Evolutionary conservation across 2,113 vertebrate genomes (phyloP).

Genomic region (Callopanchax toddi): DNA sequence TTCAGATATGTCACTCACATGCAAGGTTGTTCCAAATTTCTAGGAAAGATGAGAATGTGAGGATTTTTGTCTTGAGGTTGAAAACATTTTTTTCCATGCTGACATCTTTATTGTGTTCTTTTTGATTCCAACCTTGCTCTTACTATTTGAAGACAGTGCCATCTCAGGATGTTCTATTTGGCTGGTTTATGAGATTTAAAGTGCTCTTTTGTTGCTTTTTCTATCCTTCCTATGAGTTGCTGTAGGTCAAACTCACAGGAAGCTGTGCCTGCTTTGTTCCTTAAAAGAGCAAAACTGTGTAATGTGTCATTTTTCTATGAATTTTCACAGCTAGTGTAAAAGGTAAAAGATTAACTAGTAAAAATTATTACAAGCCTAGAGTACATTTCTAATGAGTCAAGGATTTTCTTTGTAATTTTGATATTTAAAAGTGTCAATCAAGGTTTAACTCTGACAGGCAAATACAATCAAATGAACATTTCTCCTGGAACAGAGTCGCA

Average conservation of each 20-base stretch:
- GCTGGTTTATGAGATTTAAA: conserved; percentile 15
- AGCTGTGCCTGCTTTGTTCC: not conserved
- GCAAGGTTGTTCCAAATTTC: not conserved
- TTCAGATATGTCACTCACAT: not conserved
- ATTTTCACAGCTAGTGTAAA: too few relatives aligned
- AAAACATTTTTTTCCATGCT: not conserved
- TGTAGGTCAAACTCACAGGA: not conserved
- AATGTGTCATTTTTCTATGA: not conserved
- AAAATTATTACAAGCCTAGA: too few relatives aligned
- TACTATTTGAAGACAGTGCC: conserved; percentile 13
- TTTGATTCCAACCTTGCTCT: not conserved
- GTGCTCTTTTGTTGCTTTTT: conserved; percentile 19
- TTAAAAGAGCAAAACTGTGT: not conserved
- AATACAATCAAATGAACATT: too few relatives aligned
- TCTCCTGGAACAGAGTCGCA: too few relatives aligned
- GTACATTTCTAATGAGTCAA: too few relatives aligned
- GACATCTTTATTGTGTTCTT: not conserved
- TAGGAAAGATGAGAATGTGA: not conserved
- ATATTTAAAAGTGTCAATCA: too few relatives aligned
- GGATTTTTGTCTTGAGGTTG: not conserved
- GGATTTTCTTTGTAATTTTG: too few relatives aligned
- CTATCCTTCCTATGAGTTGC: not conserved
- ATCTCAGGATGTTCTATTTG: conserved; percentile 37
- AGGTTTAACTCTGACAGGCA: too few relatives aligned
- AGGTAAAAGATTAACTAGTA: too few relatives aligned